phyloP scores from a whole-genome alignment of 2,888 invertebrate genomes.

The Amiota minor region DNA sequence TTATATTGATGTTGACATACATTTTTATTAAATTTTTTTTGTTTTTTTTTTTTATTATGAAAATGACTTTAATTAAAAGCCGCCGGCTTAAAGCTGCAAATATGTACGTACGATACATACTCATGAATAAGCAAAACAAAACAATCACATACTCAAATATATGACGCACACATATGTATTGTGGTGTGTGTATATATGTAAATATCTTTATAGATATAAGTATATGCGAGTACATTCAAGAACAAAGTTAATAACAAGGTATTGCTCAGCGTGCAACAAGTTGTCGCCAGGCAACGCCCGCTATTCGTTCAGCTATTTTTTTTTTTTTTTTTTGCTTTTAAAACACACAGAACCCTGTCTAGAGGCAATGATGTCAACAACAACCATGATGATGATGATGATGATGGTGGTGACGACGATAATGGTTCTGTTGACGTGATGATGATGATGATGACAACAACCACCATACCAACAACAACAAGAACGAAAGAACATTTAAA shows the following conservation, averaged over 20 bases:
- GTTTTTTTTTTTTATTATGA: too few species aligned
- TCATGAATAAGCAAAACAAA: not conserved
- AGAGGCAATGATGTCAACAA: not conserved
- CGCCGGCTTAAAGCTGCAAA: not conserved
- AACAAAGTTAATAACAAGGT: not conserved
- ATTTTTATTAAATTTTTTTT: too few species aligned
- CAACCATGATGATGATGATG: too few species aligned
- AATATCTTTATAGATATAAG: not conserved
- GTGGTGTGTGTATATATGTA: not conserved
- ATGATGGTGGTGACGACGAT: too few species aligned
- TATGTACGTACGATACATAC: too few species aligned
- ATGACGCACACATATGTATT: not conserved
- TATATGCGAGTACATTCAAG: not conserved
- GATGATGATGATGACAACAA: not conserved
- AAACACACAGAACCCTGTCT: slow-evolving; percentile 45
- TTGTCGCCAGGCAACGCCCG: slow-evolving; percentile 57
- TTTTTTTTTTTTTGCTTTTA: too few species aligned
- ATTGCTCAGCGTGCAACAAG: slow-evolving; percentile 53
- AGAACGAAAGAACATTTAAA: not conserved
- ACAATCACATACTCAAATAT: not conserved
- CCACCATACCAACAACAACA: not conserved
- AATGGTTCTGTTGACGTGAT: too few species aligned
- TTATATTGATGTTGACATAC: too few species aligned
- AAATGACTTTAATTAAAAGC: slow-evolving; percentile 1
- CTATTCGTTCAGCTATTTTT: slow-evolving; percentile 5